Conservation (phyloP, 2,797 vertebrate genomes). For the Scolopax rusticola region DNA sequence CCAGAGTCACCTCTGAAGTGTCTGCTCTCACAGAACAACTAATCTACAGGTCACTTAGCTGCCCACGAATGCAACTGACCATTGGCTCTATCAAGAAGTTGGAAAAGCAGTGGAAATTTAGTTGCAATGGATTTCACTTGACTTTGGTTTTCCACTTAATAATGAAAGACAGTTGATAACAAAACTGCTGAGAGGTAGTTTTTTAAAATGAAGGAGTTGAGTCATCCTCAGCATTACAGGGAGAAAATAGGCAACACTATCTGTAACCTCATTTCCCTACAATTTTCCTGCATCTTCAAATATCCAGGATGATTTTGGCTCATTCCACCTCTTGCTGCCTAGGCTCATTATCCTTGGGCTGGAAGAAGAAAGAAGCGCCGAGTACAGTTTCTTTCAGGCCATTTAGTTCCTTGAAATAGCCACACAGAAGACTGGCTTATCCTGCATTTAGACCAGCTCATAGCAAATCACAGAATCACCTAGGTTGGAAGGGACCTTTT, state of each 20-base stretch:
- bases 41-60: not conserved
- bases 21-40: not conserved
- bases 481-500: too few species aligned
- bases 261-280: not conserved
- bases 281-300: not conserved
- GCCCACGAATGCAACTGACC: not conserved
- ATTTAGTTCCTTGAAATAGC: not conserved
- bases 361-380: not conserved
- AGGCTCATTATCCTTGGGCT: not conserved
- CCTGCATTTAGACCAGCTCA: not conserved
- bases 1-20: not conserved
- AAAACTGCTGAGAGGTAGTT: not conserved
- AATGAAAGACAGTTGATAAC: not conserved
- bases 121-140: not conserved
- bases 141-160: not conserved
- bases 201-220: not conserved
- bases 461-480: too few species aligned
- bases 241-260: not conserved
- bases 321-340: not conserved
- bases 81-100: not conserved
- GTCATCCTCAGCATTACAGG: not conserved
- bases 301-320: not conserved
- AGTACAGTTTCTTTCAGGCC: not conserved
- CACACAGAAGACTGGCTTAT: not conserved
- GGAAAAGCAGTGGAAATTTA: not conserved